These are phyloP conservation scores for Lepidochrysops patricia DNA, from an alignment of 2,888 invertebrate genomes.

Conservation along the genomic window DNA sequence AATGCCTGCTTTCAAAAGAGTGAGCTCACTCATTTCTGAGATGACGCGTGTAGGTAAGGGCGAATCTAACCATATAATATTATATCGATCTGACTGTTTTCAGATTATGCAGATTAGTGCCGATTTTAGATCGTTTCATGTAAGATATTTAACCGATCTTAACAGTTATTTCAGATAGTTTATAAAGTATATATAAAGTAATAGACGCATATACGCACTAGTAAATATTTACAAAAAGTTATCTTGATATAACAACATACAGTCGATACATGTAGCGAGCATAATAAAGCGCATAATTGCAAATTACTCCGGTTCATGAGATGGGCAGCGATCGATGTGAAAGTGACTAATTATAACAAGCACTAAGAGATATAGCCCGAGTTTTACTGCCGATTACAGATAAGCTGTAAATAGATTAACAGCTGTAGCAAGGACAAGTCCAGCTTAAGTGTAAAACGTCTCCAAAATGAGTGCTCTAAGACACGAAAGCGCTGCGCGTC, in stretches of 20 bases:
- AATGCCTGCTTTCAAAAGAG: no score
- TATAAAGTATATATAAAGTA: no score
- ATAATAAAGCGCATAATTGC: not conserved
- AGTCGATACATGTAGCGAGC: not conserved
- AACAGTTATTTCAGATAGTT: no score
- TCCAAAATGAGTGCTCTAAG: not conserved
- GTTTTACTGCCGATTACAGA: slow-evolving; percentile 29
- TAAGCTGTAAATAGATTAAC: slow-evolving; percentile 26
- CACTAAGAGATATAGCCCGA: slow-evolving; percentile 31
- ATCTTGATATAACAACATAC: not conserved
- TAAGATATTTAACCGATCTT: no score
- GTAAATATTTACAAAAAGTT: not conserved
- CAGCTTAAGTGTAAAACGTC: not conserved
- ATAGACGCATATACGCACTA: no score
- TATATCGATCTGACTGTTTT: no score
- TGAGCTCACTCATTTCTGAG: no score
- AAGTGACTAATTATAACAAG: slow-evolving; percentile 32
- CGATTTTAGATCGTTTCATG: no score
- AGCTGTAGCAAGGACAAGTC: not conserved
- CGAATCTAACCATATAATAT: no score
- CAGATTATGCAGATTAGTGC: no score
- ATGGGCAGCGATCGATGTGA: slow-evolving; percentile 27
- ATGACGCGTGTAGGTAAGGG: no score
- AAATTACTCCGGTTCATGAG: slow-evolving; percentile 14
- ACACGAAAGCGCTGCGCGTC: no score